Evolutionary conservation across 2,113 vertebrate species (phyloP).

Genomic region (Trichechus manatus): DNA sequence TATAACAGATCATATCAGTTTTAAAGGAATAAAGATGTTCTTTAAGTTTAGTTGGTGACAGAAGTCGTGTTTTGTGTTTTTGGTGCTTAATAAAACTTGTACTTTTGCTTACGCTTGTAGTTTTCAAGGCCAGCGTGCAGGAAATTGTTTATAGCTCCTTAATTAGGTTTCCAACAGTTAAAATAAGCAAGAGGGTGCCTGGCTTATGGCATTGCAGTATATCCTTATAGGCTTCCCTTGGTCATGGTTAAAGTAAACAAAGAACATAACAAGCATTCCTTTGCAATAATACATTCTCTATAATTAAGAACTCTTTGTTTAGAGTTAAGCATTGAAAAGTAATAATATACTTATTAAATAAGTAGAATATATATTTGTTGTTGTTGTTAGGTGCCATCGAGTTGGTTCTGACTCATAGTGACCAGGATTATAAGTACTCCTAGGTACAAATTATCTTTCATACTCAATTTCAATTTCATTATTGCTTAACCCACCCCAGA

Average conservation of each 20-base stretch:
- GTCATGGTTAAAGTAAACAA: not conserved
- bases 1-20: not conserved
- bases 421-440: not conserved
- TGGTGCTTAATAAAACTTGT: conserved; percentile 1
- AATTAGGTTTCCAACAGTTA: conserved; percentile 58
- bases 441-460: conserved; percentile 6
- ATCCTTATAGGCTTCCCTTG: conserved; percentile 23
- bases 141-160: conserved; percentile 31
- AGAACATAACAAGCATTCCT: not conserved
- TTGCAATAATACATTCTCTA: not conserved
- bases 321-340: conserved; percentile 21
- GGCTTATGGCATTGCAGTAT: not conserved
- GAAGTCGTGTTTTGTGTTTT: not conserved
- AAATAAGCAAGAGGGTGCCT: conserved; percentile 46
- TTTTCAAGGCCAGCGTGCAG: not conserved
- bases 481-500: not conserved
- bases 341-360: conserved; percentile 1
- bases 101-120: conserved; percentile 23
- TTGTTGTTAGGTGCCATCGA: no score
- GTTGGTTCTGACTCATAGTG: no score
- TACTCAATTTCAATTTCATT: not conserved
- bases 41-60: not conserved
- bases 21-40: conserved; percentile 17
- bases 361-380: not conserved
- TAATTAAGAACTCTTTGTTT: conserved; percentile 38